phyloP scores from a whole-genome alignment of 2,888 invertebrate genomes.

The Trichacis sp. region DNA sequence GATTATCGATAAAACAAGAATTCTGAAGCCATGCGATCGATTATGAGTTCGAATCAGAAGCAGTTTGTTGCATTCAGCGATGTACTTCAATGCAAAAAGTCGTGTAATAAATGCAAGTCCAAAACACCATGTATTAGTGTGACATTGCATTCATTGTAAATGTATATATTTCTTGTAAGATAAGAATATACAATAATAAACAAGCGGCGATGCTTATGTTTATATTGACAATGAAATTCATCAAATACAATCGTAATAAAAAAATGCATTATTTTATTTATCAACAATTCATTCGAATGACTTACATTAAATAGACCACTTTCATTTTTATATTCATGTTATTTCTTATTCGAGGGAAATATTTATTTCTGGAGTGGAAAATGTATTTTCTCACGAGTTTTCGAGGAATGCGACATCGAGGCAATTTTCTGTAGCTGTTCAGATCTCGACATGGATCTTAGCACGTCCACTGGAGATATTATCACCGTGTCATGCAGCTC shows the following conservation, averaged over 20 bases:
- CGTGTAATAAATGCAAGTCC: no score
- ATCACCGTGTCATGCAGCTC: slow-evolving; percentile 36
- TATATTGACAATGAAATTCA: slow-evolving; percentile 61
- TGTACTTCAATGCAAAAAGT: slow-evolving; percentile 39
- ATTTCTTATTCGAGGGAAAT: no score
- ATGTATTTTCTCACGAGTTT: neutral
- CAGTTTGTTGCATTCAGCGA: slow-evolving; percentile 44
- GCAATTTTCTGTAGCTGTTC: slow-evolving; percentile 19
- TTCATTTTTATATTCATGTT: no score
- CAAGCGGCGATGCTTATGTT: slow-evolving; percentile 62
- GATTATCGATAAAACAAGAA: slow-evolving; percentile 5
- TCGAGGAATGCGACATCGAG: neutral
- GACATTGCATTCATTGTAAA: slow-evolving; percentile 54
- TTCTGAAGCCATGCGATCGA: no score
- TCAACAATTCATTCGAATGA: no score
- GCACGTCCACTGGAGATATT: slow-evolving; percentile 29
- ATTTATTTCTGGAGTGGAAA: no score
- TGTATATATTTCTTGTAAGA: slow-evolving; percentile 65
- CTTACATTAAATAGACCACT: no score
- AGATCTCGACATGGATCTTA: slow-evolving; percentile 36
- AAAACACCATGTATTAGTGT: no score
- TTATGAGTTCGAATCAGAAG: slow-evolving; percentile 5
- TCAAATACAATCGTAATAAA: slow-evolving; percentile 60
- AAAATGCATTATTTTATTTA: slow-evolving; percentile 49
- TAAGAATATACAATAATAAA: slow-evolving; percentile 53